Evolutionary conservation across 2,888 invertebrate species (phyloP).

Genomic region (Chymomyza procnemis): DNA sequence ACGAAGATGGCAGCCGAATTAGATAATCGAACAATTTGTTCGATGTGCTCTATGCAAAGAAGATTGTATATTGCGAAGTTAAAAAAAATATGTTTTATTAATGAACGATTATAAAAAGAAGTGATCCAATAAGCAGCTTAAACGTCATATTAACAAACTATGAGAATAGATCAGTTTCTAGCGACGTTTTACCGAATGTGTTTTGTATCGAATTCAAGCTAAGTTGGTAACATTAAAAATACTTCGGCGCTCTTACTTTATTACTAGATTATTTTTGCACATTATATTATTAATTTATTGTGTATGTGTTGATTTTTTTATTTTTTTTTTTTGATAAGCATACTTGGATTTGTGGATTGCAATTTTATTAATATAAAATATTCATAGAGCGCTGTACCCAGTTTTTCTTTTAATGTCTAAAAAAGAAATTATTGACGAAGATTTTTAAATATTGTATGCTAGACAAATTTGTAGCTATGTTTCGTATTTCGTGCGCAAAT

Average conservation of each 20-base stretch:
- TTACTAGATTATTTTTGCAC: background rate
- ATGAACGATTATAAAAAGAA: background rate
- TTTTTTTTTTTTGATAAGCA: slow-evolving; percentile 19
- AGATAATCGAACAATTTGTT: background rate
- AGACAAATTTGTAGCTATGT: too few species aligned
- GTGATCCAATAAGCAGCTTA: background rate
- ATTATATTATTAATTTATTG: background rate
- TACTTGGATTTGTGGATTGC: slow-evolving; percentile 16
- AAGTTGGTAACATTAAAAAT: background rate
- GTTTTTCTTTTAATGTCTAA: slow-evolving; percentile 16
- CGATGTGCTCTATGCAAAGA: background rate
- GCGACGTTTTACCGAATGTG: too few species aligned
- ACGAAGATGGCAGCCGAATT: background rate
- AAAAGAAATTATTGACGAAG: too few species aligned
- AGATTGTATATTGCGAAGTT: background rate
- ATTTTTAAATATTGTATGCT: too few species aligned
- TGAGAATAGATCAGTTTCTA: background rate
- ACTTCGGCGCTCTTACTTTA: background rate
- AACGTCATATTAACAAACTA: background rate
- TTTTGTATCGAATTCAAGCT: background rate
- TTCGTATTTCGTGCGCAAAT: too few species aligned
- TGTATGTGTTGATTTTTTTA: slow-evolving; percentile 20
- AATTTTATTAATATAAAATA: background rate
- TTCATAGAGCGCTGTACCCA: background rate
- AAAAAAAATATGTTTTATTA: background rate